These are phyloP conservation scores for Drosophila tripunctata DNA, from an alignment of 2,888 invertebrate genomes.

Conservation along the genomic window DNA sequence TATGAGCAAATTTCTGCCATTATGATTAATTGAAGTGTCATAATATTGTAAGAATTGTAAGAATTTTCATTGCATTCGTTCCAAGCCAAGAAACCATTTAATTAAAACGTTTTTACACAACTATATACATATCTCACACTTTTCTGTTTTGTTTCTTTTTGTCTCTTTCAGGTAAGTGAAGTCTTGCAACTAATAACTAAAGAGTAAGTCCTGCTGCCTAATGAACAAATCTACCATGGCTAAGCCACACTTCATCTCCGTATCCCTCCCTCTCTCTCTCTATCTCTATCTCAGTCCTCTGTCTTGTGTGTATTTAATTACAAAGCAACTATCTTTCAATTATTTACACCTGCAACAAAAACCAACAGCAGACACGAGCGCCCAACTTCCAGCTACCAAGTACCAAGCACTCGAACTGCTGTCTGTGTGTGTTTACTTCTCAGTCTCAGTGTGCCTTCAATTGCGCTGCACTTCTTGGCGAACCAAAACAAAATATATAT, in stretches of 20 bases:
- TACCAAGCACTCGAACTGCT: no score
- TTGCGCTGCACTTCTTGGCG: slow-evolving; percentile 64
- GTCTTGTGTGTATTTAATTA: slow-evolving; percentile 74
- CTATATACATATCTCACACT: slow-evolving; percentile 5
- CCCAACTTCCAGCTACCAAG: slow-evolving; percentile 28
- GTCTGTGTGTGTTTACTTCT: slow-evolving; percentile 1
- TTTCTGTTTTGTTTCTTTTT: slow-evolving; percentile 2
- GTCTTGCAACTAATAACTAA: slow-evolving; percentile 26
- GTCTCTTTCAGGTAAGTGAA: slow-evolving; percentile 73
- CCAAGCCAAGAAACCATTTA: slow-evolving; percentile 47
- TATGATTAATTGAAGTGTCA: slow-evolving; percentile 81
- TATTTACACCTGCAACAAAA: slow-evolving; percentile 79
- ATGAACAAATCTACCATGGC: slow-evolving; percentile 57
- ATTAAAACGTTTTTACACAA: slow-evolving; percentile 61
- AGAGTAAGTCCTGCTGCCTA: slow-evolving; percentile 59
- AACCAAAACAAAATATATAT: slow-evolving; percentile 79
- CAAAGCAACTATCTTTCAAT: slow-evolving; percentile 80
- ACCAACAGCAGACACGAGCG: slow-evolving; percentile 42
- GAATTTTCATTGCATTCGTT: slow-evolving; percentile 64
- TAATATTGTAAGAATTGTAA: slow-evolving; percentile 63
- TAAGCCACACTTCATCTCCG: slow-evolving; percentile 51
- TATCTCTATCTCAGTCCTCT: slow-evolving; percentile 14
- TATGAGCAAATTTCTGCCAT: slow-evolving; percentile 55
- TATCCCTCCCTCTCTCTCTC: no score
- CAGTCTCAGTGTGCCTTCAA: slow-evolving; percentile 24